Evolutionary conservation across 2,113 vertebrate species (phyloP), one percentile per base, ranked within the genome.

Genomic region (Rhinolophus ferrumequinum): DNA sequence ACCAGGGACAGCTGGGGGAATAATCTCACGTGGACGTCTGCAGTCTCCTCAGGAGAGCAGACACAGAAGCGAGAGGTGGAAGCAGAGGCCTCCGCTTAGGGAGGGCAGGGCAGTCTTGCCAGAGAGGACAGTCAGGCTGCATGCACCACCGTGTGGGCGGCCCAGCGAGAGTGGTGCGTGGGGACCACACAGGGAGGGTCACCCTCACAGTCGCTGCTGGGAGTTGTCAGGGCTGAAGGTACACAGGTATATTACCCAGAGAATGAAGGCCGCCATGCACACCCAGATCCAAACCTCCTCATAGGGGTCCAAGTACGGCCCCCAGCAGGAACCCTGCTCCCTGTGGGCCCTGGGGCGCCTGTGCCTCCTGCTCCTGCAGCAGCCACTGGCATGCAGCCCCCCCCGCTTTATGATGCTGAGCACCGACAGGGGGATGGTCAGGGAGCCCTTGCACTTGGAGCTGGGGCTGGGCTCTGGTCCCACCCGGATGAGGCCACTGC

Each of bases 281-380:
- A 84, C 50, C 54, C 94, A 91, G 69, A 96, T 24, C 92, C 94
- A 95, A 44, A 85, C 50, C 6, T 95, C 94, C 1, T 75, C 64
- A 0, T 10, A 75, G 58, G 76, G 47, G 1, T 88, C 38, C 0
- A 67, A n/a, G 0, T 2, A 18, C 0, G 24, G 28, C 50, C 79
- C 21, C 9, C 19, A 11, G 35, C 13, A 15, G 16, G 11, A 21
- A 14, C 54, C 88, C 24, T 76, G 52, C 8, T n/a, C 82, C 56
- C 14, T 0, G 35, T 0, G 8, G 24, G 24, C 3, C 38, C 70
- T 44, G 16, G 13, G 52, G 52, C 4, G 60, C 60, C 60, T 10
- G 26, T 11, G 22, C 5, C 35, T 21, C 69, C 35, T 12, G 24
- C 22, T 73, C 38, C 70, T 28, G 22, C 6, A 19, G 70, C 3